Evolutionary conservation across 1,140 invertebrate genomes (phyloP), one percentile per base, ranked within the genome.

Genomic region (Penaeus indicus): DNA sequence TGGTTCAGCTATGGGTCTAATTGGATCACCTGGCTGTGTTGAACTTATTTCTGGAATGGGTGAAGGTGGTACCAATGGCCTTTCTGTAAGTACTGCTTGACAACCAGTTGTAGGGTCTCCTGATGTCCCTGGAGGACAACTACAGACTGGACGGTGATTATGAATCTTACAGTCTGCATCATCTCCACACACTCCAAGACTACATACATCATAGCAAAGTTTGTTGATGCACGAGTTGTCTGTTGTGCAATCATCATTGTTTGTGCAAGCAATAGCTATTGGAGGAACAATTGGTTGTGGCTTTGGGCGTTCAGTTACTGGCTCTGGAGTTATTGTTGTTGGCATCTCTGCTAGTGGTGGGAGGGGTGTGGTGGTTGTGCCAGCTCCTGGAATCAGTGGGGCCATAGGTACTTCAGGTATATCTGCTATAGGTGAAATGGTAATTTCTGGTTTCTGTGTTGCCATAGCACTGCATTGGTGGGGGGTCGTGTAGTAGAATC

Each of bases 81-180:
- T 78, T n/a, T 38, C 75, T 79, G 67, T 92, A 91, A 92, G 92
- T 95, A 95, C 94, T 92, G 93, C 92, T 69, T 93, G 93, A 92
- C 96, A 97, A 75, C 94, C 92, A 10, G 81, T 92, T 62, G 95
- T 93, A 2, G 97, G 96, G 93, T 97, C 96, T 90, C 97, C 97
- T 75, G 93, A 94, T 90, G 96, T 97, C 21, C 96, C 96, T 47
- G 96, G 95, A 77, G 96, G 95, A 27, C 85, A 86, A n/a, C 21
- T n/a, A 81, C 85, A 86, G 7, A 86, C 63, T 32, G 85, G 85
- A 47, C 94, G 93, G 91, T 96, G 94, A 87, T 96, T 94, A 5
- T 96, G 93, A 5, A 97, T 95, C n/a, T 95, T 94, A 91, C 97
- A 98, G 90, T 97, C 96, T 0, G 97, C 96, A 61, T 86, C 42